Base-by-base conservation (phyloP, 2,797 vertebrate species). In the Propithecus deckenii region DNA sequence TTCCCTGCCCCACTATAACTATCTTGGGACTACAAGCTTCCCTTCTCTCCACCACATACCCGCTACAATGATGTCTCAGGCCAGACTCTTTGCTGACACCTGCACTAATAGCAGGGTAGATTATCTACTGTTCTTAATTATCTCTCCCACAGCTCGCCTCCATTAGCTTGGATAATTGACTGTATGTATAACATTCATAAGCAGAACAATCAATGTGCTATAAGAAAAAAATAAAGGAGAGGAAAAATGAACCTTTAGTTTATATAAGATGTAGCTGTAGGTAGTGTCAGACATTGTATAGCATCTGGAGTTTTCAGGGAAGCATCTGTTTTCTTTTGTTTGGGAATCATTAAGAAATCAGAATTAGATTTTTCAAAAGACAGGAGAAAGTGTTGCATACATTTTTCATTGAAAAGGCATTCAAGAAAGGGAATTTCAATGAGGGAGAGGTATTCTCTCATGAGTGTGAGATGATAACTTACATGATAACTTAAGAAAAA, bases 101-200 rank as follows among this genome's bases (percentile, higher is more conserved):
- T 97, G 97, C 97, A 94, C 87, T 97, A 96, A 96, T 97, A 96
- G 94, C 94, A 83, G 92, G 65, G 87, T 92, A 94, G 94, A 98
- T 98, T 97, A 97, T 97, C 94, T 69, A 89, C 84, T 95, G 52
- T 89, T 95, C 97, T 94, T 98, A 97, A 97, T 98, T 81, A 95
- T 95, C 95, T 94, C 61, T 98, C 97, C 97, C 97, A 93, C 90
- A 96, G 97, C 97, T 97, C 13, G 2, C 67, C 61, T 93, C 87
- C 96, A 98, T 97, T 98, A 97, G 94, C 84, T 86, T 95, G 72
- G 96, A 97, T 97, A 97, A 98, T 98, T 98, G 97, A 92, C 96
- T 96, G 67, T 93, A 93, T 86, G 74, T 96, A 85, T 96, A 97
- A 93, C 80, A 94, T 63, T 97, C 95, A 95, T 96, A 96, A 96